Percentiles rank a stretch among this genome's conserved stretches.
Evolutionary conservation across 2,113 vertebrate genomes (phyloP).

Genomic region (Seriola quinqueradiata): DNA sequence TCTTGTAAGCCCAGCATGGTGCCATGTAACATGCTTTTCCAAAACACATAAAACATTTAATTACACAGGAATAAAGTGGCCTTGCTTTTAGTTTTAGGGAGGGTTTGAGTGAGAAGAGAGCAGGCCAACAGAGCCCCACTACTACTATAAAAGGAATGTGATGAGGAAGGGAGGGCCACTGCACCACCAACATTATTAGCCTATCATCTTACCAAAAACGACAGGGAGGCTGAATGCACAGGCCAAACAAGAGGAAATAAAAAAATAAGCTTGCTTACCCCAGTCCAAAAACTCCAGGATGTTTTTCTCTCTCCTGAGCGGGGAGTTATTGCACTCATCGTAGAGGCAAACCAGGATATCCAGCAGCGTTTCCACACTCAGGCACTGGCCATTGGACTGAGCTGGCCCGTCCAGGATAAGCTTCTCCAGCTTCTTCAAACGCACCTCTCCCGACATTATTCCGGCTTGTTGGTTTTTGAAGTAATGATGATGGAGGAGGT

Average conservation of each 20-base stretch:
- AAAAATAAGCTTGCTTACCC: constrained; percentile 86
- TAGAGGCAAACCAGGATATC: constrained; percentile 98
- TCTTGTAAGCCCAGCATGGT: background rate
- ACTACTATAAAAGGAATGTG: constrained; percentile 83
- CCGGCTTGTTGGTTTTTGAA: constrained; percentile 32
- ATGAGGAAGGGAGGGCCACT: constrained; percentile 76
- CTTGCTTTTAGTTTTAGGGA: constrained; percentile 39
- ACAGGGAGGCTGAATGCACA: constrained; percentile 36
- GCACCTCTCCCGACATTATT: constrained; percentile 97
- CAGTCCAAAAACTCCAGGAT: constrained; percentile 96
- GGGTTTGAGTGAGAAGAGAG: constrained; percentile 55
- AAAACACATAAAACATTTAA: constrained; percentile 39
- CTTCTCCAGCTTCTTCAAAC: constrained; percentile 98
- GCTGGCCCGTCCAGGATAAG: constrained; percentile 95
- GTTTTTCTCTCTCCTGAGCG: constrained; percentile 96
- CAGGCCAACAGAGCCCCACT: constrained; percentile 69
- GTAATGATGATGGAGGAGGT: constrained; percentile 46
- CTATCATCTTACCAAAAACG: constrained; percentile 68
- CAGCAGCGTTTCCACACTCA: constrained; percentile 97
- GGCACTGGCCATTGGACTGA: constrained; percentile 90
- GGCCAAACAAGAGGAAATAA: constrained; percentile 2
- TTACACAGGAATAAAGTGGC: constrained; percentile 13
- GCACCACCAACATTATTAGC: constrained; percentile 71
- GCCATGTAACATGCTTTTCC: background rate
- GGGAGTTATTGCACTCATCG: constrained; percentile 98